These are phyloP conservation scores for Hymenochirus boettgeri DNA, from an alignment of 2,113 vertebrate species.

Conservation along the genomic window DNA sequence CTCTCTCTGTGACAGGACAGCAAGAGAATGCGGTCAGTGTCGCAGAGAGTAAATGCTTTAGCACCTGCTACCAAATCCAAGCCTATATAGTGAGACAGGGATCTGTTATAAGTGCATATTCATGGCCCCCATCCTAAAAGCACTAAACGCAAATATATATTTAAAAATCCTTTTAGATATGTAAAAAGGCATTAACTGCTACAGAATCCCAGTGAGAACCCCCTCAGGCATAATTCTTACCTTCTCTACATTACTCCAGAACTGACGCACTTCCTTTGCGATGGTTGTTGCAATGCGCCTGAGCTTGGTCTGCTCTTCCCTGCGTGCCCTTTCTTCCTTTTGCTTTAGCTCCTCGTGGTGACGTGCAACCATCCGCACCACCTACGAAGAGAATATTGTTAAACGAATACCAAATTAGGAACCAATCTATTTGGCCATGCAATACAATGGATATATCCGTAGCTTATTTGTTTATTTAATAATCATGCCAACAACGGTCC, in stretches of 20 bases:
- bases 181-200: too few species aligned
- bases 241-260: slow-evolving; percentile 93
- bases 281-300: slow-evolving; percentile 82
- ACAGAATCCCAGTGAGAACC: too few species aligned
- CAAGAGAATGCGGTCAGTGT: not conserved
- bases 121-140: too few species aligned
- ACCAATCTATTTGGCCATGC: too few species aligned
- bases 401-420: not conserved
- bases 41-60: slow-evolving; percentile 44
- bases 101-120: slow-evolving; percentile 42
- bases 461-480: too few species aligned
- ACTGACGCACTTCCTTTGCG: slow-evolving; percentile 89
- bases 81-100: slow-evolving; percentile 42
- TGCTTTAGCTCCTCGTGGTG: slow-evolving; percentile 87
- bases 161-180: too few species aligned
- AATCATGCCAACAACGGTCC: too few species aligned
- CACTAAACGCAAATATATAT: too few species aligned
- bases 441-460: too few species aligned
- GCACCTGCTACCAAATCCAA: slow-evolving; percentile 59
- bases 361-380: slow-evolving; percentile 89
- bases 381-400: slow-evolving; percentile 63
- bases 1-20: not conserved
- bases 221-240: too few species aligned
- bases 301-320: slow-evolving; percentile 86
- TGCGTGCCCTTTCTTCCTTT: slow-evolving; percentile 83